Evolutionary conservation across 2,888 invertebrate species (phyloP).

Genomic region (Tachina fera): DNA sequence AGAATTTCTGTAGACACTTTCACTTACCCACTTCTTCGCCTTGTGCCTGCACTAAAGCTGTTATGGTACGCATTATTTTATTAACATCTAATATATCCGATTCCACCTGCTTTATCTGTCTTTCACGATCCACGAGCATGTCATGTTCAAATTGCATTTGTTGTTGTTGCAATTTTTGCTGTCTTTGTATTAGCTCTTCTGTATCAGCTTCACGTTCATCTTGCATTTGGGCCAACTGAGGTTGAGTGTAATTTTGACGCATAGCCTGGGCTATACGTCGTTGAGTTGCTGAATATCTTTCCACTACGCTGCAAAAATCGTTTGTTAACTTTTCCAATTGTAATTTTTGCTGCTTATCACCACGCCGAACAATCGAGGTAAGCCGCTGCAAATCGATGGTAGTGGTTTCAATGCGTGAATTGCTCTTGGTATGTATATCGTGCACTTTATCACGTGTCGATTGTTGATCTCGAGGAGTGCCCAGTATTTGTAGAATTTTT

Average conservation of each 20-base stretch:
- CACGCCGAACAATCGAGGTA: constrained; percentile 87
- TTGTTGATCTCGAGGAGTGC: constrained; percentile 89
- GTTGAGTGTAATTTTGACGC: constrained; percentile 83
- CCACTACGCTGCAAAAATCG: constrained; percentile 91
- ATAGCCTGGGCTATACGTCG: constrained; percentile 88
- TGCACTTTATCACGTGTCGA: constrained; percentile 87
- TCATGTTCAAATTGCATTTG: constrained; percentile 90
- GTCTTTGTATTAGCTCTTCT: constrained; percentile 78
- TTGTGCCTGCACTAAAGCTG: constrained; percentile 88
- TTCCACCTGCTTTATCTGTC: constrained; percentile 91
- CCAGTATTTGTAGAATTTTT: constrained; percentile 89
- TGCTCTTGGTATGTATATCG: constrained; percentile 89
- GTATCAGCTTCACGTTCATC: constrained; percentile 79
- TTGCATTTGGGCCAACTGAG: constrained; percentile 74
- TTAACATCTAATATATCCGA: constrained; percentile 92
- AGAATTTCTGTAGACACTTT: neutral
- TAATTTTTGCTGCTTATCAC: constrained; percentile 91
- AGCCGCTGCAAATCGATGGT: constrained; percentile 89
- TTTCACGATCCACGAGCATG: constrained; percentile 90
- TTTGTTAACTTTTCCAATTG: constrained; percentile 92
- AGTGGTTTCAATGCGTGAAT: constrained; percentile 89
- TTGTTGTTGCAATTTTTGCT: constrained; percentile 81
- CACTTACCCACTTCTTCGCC: constrained; percentile 88
- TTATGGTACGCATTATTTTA: constrained; percentile 91
- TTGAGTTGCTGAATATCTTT: constrained; percentile 90